Evolutionary conservation across 2,113 vertebrate species (phyloP).

Genomic region (Drymodes brunneopygia): DNA sequence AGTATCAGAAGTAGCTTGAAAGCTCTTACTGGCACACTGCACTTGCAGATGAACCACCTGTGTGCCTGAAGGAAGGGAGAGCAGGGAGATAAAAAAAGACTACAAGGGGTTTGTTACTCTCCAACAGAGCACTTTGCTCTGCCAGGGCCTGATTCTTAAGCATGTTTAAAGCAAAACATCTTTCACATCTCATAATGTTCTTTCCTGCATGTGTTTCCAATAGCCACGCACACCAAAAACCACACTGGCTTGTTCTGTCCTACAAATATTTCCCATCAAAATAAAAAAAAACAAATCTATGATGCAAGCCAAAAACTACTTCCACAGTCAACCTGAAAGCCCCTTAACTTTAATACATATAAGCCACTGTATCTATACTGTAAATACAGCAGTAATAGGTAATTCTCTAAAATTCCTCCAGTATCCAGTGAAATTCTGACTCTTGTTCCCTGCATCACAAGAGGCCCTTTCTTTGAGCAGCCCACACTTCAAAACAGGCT

Average conservation of each 20-base stretch:
- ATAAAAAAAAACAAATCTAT: fast-evolving
- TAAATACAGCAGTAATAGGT: background rate
- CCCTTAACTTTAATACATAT: background rate
- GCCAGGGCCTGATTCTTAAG: background rate
- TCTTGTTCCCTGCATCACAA: background rate
- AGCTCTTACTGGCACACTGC: background rate
- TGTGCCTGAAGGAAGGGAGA: background rate
- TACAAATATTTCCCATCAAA: background rate
- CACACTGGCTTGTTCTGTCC: background rate
- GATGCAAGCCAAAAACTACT: background rate
- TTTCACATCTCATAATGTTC: background rate
- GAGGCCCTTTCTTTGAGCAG: background rate
- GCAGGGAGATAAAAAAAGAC: background rate
- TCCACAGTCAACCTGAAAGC: background rate
- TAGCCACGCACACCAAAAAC: background rate
- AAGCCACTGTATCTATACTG: background rate
- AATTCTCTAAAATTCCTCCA: background rate
- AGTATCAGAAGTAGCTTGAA: background rate
- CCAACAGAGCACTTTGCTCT: background rate
- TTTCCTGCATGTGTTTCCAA: background rate
- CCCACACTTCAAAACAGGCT: background rate
- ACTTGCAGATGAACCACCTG: background rate
- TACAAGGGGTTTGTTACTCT: background rate
- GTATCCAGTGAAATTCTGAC: background rate
- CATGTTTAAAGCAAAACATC: background rate